Percentiles rank a stretch among this genome's conserved stretches.
phyloP scores from a whole-genome alignment of 2,888 invertebrate species.

The Eremobia ochroleuca region DNA sequence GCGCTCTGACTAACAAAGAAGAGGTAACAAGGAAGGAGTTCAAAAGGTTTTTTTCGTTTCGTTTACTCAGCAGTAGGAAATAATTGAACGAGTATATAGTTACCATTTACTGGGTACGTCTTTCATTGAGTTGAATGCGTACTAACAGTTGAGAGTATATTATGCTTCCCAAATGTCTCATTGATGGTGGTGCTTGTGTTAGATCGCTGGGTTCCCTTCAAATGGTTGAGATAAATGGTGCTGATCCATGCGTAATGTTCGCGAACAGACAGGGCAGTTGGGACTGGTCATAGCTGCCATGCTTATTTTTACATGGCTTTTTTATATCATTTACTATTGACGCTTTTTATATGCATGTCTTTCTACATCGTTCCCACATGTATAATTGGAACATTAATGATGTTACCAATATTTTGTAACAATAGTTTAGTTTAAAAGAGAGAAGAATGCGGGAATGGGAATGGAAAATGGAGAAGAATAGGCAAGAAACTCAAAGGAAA shows the following conservation, averaged over 20 bases:
- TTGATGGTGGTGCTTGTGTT: background rate
- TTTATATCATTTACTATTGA: background rate
- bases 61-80: background rate
- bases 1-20: background rate
- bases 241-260: background rate
- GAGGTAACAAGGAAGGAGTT: no score
- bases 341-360: background rate
- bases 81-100: background rate
- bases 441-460: no score
- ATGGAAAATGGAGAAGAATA: no score
- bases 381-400: background rate
- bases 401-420: background rate
- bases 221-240: background rate
- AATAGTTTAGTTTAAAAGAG: background rate
- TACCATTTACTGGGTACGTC: background rate
- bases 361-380: background rate
- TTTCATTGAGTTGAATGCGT: background rate
- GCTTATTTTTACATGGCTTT: no score
- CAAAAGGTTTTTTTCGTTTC: no score
- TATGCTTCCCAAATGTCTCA: background rate
- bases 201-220: background rate
- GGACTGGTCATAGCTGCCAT: background rate
- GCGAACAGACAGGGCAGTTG: background rate
- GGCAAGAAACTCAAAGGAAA: no score
- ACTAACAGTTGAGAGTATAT: background rate